Percentiles rank a stretch among this genome's conserved stretches.
Conservation (phyloP, 92 coral and sea anemone genomes). For the Plumapathes pennacea region DNA sequence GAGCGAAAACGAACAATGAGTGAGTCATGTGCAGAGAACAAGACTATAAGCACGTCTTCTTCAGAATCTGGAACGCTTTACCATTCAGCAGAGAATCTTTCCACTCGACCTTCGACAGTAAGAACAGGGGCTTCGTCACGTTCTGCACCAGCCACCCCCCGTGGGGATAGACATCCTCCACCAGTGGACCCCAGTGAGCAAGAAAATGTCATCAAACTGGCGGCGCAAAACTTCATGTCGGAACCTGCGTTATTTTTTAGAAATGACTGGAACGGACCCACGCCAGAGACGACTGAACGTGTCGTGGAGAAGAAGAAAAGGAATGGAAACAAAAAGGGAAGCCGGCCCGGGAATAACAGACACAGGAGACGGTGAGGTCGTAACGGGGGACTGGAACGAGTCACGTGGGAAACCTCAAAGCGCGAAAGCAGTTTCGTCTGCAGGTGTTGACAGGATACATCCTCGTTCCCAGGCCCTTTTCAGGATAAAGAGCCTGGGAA, state of each 20-base stretch:
- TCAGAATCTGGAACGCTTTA: conserved; percentile 60
- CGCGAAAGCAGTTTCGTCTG: too few species aligned
- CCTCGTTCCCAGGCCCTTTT: too few species aligned
- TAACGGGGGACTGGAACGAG: too few species aligned
- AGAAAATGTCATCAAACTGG: conserved; percentile 51
- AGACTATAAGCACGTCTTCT: conserved; percentile 28
- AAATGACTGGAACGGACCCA: conserved; percentile 32
- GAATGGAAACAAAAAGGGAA: conserved; percentile 29
- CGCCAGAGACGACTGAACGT: conserved; percentile 1
- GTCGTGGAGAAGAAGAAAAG: conserved; percentile 35
- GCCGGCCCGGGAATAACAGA: conserved; percentile 29
- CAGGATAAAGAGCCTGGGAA: too few species aligned
- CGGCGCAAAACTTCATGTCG: conserved; percentile 70
- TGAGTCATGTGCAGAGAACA: conserved; percentile 26
- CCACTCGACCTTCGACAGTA: background rate
- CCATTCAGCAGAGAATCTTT: conserved; percentile 57
- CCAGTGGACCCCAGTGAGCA: conserved; percentile 56
- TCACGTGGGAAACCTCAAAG: too few species aligned
- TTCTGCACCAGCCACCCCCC: conserved; percentile 99
- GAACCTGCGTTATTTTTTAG: conserved; percentile 81
- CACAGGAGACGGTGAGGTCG: conserved; percentile 23
- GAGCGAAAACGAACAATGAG: conserved; percentile 19
- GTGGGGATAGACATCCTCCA: conserved; percentile 88
- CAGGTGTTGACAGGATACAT: too few species aligned
- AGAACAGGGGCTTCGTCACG: conserved; percentile 39